Conservation (phyloP, 2,113 vertebrate species). For the Okapia johnstoni region DNA sequence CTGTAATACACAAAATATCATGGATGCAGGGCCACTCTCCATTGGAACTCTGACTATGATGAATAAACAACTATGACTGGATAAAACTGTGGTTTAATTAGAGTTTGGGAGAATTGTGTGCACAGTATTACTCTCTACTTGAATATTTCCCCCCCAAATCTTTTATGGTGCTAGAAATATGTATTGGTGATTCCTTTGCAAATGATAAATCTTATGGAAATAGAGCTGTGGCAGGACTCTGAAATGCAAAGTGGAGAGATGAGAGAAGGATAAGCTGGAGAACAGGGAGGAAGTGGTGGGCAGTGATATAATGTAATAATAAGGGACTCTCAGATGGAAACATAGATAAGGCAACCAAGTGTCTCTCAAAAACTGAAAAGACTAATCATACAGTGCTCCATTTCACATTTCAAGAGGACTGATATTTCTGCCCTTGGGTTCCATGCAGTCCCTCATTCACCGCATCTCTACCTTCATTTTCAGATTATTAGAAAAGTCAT, state of each 20-base stretch:
- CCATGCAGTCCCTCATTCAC: not conserved
- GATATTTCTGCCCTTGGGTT: not conserved
- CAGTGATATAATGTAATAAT: rapidly evolving
- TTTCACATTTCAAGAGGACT: not conserved
- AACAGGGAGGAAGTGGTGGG: not conserved
- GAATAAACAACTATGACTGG: not conserved
- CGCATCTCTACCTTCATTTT: not conserved
- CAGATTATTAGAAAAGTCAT: slow-evolving; percentile 42
- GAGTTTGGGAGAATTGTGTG: not conserved
- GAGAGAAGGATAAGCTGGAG: not conserved
- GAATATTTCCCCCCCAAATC: rapidly evolving
- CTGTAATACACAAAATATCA: not conserved
- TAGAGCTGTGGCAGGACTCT: not conserved
- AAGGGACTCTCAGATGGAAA: not conserved
- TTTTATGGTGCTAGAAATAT: not conserved
- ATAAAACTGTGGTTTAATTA: not conserved
- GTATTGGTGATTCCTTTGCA: not conserved
- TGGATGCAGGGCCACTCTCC: not conserved
- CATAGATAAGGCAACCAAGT: not conserved
- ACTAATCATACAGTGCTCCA: not conserved
- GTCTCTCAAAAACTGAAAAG: not conserved
- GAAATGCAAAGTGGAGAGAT: not conserved
- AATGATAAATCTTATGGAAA: not conserved
- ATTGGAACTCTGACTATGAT: not conserved
- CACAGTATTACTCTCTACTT: not conserved